Base-by-base conservation (phyloP, 2,888 invertebrate species). In the Polylopha cassiicola region DNA sequence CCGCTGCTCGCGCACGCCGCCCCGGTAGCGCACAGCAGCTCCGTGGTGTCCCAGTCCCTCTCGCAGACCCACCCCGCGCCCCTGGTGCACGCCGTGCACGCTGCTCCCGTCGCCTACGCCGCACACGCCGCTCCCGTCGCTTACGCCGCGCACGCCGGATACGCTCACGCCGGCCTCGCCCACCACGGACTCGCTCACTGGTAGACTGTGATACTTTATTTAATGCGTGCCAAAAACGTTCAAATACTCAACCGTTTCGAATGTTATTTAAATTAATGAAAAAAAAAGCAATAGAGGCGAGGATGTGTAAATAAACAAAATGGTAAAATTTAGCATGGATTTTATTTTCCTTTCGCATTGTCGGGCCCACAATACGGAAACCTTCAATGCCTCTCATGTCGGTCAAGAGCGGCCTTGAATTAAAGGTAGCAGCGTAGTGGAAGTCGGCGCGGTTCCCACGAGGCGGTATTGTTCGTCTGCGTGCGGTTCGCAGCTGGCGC, bases 21-120 rank as follows among this genome's bases (percentile, higher is more conserved):
- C 14, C 18, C 21, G 30, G 15, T 24, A 5, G 36, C 39, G n/a
- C 44, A 48, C 27, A 44, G 33, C 31, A 32, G n/a, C n/a, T 67
- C 75, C 51, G 72, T 80, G 2, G 66, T 65, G 38, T 61, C 60
- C 53, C 76, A 76, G 37, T 79, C 79, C 42, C 69, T 80, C 7
- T 70, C 73, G 45, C 79, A 80, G 61, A 67, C 43, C 4, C 37
- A 17, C 26, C 28, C 80, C 44, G 73, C 73, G 9, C 74, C 24
- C 7, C 9, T 20, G 36, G 44, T 24, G 4, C 24, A 22, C 41
- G 18, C 29, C 24, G 34, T 64, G 23, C 31, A 36, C 30, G 43
- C 36, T 36, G 45, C 39, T 4, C 29, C 34, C 23, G 6, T 26
- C 24, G 32, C 39, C 10, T 28, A 31, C 31, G 29, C n/a, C 20